Evolutionary conservation across 2,113 vertebrate genomes (phyloP), one percentile per base, ranked within the genome.

Genomic region (Tachuris rubrigastra): DNA sequence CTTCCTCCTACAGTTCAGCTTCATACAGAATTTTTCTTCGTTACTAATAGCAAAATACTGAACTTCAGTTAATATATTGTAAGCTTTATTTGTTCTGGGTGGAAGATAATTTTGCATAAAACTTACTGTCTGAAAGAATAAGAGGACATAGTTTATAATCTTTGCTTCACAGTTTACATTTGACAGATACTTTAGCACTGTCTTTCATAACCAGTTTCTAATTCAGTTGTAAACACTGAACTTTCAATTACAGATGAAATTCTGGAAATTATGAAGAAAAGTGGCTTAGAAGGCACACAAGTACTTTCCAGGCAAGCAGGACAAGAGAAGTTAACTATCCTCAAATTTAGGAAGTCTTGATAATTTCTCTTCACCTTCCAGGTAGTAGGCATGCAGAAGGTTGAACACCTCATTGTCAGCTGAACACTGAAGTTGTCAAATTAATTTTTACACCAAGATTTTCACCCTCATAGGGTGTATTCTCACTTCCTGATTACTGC

Each of bases 211-310:
- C 12, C 3, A 10, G 18, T 71, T 67, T 33, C 30, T 66, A 93
- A n/a, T 47, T 80, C 5, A 3, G n/a, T 42, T 82, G 5, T 97
- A 69, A 94, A 95, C 42, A 3, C 20, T 91, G 18, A 10, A 10
- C 59, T 96, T 97, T 80, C 30, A 41, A 83, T 95, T 98, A 73
- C 97, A 99, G 99, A 98, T 95, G 99, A 99, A 87, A 99, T 99
- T 91, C 91, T 99, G 91, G n/a, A 94, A 79, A 81, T 94, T 19
- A 96, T 99, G 97, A 96, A 86, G 30, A 96, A 95, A 33, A 10
- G 27, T 27, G 99, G 98, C 14, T 96, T 99, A 30, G 96, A 81
- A 33, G 99, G 99, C 47, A 98, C 94, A 56, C 87, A 11, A 5
- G 96, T 89, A 66, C 96, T 99, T 87, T 98, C 97, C 21, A 98